Conservation (phyloP, 2,797 vertebrate genomes). For the Lepilemur ruficaudatus region DNA sequence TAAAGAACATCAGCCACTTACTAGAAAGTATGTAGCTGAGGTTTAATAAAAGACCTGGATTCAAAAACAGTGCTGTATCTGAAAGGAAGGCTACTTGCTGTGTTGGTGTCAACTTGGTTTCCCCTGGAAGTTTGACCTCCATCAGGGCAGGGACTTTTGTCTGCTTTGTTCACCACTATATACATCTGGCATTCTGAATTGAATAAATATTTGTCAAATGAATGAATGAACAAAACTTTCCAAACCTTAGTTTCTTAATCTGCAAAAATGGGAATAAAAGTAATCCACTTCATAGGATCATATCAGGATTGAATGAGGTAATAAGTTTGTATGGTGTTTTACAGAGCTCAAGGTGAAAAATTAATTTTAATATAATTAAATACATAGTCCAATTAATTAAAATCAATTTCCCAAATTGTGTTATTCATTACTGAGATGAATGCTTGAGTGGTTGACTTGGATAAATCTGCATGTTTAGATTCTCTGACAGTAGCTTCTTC, state of each 20-base stretch:
- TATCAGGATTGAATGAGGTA: background rate
- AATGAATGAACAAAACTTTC: background rate
- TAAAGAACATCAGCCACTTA: background rate
- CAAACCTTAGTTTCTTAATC: background rate
- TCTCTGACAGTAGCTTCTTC: background rate
- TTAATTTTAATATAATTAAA: slow-evolving; percentile 10
- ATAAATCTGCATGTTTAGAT: background rate
- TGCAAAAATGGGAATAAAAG: background rate
- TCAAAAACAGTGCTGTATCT: background rate
- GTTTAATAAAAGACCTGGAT: background rate
- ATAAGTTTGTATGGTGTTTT: background rate
- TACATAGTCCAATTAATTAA: background rate
- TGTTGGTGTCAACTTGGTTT: background rate
- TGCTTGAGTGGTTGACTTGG: background rate
- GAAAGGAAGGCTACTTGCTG: background rate
- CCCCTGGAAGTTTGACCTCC: background rate
- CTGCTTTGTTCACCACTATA: background rate
- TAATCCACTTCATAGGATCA: background rate
- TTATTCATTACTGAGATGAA: background rate
- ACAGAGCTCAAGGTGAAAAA: background rate
- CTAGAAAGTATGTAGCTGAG: background rate
- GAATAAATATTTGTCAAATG: background rate
- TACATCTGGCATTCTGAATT: background rate
- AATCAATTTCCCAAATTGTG: background rate
- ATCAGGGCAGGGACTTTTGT: background rate